Conservation (phyloP, 1,140 invertebrate genomes). For the Temnothorax curvispinosus region DNA sequence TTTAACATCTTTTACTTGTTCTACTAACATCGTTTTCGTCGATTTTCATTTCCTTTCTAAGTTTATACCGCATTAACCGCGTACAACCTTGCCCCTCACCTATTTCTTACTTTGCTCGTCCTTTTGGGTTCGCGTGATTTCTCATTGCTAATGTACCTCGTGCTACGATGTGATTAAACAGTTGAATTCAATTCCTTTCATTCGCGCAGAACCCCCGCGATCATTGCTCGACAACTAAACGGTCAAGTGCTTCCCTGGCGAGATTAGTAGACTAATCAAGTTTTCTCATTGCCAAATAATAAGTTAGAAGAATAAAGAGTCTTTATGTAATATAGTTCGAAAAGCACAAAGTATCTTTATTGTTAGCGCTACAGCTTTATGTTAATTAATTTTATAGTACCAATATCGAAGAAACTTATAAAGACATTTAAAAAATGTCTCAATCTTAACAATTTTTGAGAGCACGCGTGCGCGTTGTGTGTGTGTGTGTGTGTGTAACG, state of each 20-base stretch:
- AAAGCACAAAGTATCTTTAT: neutral
- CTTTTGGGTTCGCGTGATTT: conserved; percentile 56
- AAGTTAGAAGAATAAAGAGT: neutral
- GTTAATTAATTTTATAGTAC: neutral
- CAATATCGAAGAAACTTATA: neutral
- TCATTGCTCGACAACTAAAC: neutral
- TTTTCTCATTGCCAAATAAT: neutral
- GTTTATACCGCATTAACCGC: conserved; percentile 17
- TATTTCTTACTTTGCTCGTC: conserved; percentile 28
- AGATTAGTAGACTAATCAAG: neutral
- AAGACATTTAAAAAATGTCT: neutral
- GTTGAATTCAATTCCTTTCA: neutral
- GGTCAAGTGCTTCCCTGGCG: conserved; percentile 7
- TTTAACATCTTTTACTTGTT: neutral
- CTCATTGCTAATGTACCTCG: conserved; percentile 19
- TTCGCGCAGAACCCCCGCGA: neutral
- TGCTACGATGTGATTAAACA: conserved; percentile 41
- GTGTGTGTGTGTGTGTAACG: too few species aligned
- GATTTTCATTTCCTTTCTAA: neutral
- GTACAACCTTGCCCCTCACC: conserved; percentile 58
- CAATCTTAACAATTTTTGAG: neutral
- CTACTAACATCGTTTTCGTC: conserved; percentile 18
- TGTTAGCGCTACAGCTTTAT: too few species aligned
- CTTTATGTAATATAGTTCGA: neutral
- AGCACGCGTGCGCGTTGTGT: neutral